Conservation (phyloP, 2,113 vertebrate species). For the Toxostoma redivivum region DNA sequence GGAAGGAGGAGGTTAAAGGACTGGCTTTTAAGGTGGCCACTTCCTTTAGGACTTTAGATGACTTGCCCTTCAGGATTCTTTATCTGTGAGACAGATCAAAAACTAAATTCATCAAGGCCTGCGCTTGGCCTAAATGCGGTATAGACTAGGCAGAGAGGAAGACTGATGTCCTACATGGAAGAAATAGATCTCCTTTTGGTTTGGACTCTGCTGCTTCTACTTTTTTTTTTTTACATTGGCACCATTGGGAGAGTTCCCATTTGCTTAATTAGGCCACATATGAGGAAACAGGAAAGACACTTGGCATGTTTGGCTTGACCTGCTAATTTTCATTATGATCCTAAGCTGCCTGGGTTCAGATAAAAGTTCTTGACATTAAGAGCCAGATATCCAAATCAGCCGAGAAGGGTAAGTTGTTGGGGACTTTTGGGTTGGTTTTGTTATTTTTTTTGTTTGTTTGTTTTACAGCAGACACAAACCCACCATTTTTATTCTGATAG, state of each 20-base stretch:
- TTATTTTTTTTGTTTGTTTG: neutral
- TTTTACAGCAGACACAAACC: neutral
- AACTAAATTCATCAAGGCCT: neutral
- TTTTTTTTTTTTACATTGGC: neutral
- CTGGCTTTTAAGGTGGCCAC: neutral
- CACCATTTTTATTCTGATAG: neutral
- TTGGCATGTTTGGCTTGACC: neutral
- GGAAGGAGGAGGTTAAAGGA: neutral
- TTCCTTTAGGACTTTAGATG: neutral
- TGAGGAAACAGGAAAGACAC: neutral
- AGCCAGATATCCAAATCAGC: neutral
- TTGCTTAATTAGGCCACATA: slow-evolving; percentile 15
- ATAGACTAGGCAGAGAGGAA: neutral
- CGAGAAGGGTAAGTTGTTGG: neutral
- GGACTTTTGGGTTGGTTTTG: neutral
- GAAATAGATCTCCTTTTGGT: neutral
- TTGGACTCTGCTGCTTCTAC: neutral
- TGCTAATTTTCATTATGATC: neutral
- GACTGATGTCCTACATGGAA: neutral
- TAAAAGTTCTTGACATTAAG: neutral
- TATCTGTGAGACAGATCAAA: neutral
- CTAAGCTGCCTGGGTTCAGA: neutral
- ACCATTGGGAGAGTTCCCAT: neutral
- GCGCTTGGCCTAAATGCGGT: neutral
- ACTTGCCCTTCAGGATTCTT: neutral